A percentile compares a stretch with the other conserved stretches of the same genome.
Conservation (phyloP, 2,113 vertebrate genomes). For the Anguilla japonica region DNA sequence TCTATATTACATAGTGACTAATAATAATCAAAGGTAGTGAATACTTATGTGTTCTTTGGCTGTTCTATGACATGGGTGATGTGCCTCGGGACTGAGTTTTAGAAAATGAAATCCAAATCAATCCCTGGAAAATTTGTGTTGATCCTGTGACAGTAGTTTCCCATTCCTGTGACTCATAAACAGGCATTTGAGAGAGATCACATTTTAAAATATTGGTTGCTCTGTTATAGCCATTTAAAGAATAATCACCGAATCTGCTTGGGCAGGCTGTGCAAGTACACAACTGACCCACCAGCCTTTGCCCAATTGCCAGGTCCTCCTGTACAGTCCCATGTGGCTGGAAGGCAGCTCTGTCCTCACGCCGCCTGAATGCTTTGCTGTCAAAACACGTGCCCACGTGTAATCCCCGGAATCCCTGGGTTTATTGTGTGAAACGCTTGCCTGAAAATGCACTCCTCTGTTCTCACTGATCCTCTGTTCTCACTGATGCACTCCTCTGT, state of each 20-base stretch:
- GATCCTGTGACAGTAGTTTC: too few relatives aligned
- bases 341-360: not conserved
- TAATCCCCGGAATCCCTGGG: slow-evolving; percentile 58
- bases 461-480: not conserved
- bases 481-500: not conserved
- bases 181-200: too few relatives aligned
- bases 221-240: not conserved
- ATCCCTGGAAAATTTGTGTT: too few relatives aligned
- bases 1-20: too few relatives aligned
- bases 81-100: too few relatives aligned
- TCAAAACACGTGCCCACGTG: slow-evolving; percentile 40
- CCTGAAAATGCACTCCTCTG: slow-evolving; percentile 28
- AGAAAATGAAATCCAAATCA: too few relatives aligned
- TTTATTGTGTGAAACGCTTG: slow-evolving; percentile 36
- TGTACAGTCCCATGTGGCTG: not conserved
- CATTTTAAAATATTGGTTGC: not conserved
- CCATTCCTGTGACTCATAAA: too few relatives aligned
- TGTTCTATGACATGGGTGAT: too few relatives aligned
- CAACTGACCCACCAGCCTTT: not conserved
- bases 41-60: too few relatives aligned
- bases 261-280: not conserved
- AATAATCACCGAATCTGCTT: not conserved
- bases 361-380: slow-evolving; percentile 46
- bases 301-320: not conserved
- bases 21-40: too few relatives aligned